These are phyloP conservation scores for Andrena fulva DNA, from an alignment of 2,888 invertebrate species.

Conservation along the genomic window DNA sequence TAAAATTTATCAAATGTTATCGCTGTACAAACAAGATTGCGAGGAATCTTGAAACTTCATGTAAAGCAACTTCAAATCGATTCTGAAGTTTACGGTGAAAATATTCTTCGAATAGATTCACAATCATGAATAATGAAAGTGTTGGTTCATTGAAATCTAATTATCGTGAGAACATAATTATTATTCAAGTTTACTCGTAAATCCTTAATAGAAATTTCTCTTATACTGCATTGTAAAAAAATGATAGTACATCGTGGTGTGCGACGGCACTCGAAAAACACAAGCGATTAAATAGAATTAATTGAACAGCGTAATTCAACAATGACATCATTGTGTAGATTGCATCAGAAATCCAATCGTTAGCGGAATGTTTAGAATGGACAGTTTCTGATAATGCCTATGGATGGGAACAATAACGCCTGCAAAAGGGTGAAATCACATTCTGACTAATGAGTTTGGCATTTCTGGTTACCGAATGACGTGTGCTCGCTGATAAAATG, in stretches of 20 bases:
- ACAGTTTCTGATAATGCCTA: slow-evolving; percentile 30
- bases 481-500: not conserved
- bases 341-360: slow-evolving; percentile 23
- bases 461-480: not conserved
- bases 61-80: not conserved
- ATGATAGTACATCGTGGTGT: too few species aligned
- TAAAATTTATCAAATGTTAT: slow-evolving; percentile 65
- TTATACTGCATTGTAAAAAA: not conserved
- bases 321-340: slow-evolving; percentile 14
- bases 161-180: not conserved
- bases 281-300: not conserved
- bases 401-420: slow-evolving; percentile 6
- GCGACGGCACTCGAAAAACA: not conserved
- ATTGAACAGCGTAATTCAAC: not conserved
- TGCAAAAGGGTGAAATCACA: slow-evolving; percentile 20
- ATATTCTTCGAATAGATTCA: not conserved
- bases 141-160: too few species aligned
- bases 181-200: not conserved
- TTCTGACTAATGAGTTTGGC: slow-evolving; percentile 36
- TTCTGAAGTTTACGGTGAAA: not conserved
- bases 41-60: slow-evolving; percentile 11
- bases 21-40: slow-evolving; percentile 60
- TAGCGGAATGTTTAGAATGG: not conserved
- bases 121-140: not conserved
- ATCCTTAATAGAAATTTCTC: not conserved